A percentile compares a stretch with the other conserved stretches of the same genome.
These are phyloP conservation scores for Daboia siamensis DNA, from an alignment of 2,113 vertebrate species.

Conservation along the genomic window DNA sequence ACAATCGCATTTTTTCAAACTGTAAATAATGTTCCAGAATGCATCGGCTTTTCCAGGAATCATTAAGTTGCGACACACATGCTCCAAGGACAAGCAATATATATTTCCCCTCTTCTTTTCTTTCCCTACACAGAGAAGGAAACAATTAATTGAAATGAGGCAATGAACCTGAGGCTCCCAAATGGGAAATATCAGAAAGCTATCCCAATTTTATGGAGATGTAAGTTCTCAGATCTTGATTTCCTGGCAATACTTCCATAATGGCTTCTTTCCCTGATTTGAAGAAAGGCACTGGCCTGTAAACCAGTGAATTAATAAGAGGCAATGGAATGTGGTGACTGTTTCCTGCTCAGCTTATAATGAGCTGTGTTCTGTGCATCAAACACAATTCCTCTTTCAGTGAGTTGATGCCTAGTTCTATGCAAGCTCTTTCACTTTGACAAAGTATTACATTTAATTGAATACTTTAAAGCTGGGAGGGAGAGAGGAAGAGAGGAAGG, in stretches of 20 bases:
- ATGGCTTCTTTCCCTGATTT: not conserved
- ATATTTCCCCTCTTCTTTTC: not conserved
- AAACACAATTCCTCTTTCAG: constrained; percentile 14
- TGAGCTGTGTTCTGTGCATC: not conserved
- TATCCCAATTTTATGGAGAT: not conserved
- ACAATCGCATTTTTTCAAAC: not conserved
- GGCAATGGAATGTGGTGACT: constrained; percentile 1
- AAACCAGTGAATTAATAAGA: constrained; percentile 5
- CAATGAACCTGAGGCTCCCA: not conserved
- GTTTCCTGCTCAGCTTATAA: not conserved
- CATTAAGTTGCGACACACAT: not conserved
- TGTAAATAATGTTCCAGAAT: not conserved
- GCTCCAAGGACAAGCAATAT: not conserved
- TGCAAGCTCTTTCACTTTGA: not conserved
- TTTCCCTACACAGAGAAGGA: not conserved
- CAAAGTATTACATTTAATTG: constrained; percentile 2
- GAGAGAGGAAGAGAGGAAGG: not conserved
- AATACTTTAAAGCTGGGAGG: not conserved
- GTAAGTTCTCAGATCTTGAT: not conserved
- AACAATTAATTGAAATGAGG: not conserved
- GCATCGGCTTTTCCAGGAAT: not conserved
- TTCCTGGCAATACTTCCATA: not conserved
- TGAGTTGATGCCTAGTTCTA: not conserved
- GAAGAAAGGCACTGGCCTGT: not conserved
- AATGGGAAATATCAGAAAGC: not conserved